phyloP scores from a whole-genome alignment of 1,140 invertebrate species.

The Catajapyx aquilonaris region DNA sequence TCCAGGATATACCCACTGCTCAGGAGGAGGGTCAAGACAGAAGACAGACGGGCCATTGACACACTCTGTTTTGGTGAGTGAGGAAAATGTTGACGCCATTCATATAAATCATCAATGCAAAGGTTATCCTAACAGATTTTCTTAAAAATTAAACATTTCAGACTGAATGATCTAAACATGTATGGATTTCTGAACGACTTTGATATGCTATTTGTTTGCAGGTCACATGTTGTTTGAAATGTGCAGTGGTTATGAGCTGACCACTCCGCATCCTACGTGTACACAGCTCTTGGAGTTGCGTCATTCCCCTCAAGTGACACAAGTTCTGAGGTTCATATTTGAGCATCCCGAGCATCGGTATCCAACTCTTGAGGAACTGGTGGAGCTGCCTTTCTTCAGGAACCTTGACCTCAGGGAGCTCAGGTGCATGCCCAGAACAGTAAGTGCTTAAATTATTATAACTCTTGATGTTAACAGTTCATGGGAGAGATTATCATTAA shows the following conservation, averaged over 20 bases:
- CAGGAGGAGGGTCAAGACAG: slow-evolving; percentile 25
- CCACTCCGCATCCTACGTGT: slow-evolving; percentile 42
- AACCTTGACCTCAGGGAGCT: slow-evolving; percentile 73
- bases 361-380: slow-evolving; percentile 52
- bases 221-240: slow-evolving; percentile 74
- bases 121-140: too few relatives aligned
- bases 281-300: slow-evolving; percentile 47
- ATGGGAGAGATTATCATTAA: too few relatives aligned
- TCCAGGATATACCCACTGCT: slow-evolving; percentile 38
- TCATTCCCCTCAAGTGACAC: slow-evolving; percentile 51
- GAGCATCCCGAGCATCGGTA: slow-evolving; percentile 34
- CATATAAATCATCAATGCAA: too few relatives aligned
- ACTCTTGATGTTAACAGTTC: too few relatives aligned
- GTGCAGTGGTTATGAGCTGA: slow-evolving; percentile 62
- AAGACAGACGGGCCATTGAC: slow-evolving; percentile 40
- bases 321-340: slow-evolving; percentile 64
- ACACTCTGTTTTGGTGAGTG: slow-evolving; percentile 48
- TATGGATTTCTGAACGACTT: slow-evolving; percentile 5
- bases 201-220: slow-evolving; percentile 18
- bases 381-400: slow-evolving; percentile 59
- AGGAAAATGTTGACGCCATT: not conserved
- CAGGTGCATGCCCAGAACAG: slow-evolving; percentile 33
- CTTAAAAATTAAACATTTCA: too few relatives aligned
- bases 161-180: too few relatives aligned
- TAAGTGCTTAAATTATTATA: too few relatives aligned